Conservation (phyloP, 2,113 vertebrate genomes). For the Datnioides undecimradiatus region DNA sequence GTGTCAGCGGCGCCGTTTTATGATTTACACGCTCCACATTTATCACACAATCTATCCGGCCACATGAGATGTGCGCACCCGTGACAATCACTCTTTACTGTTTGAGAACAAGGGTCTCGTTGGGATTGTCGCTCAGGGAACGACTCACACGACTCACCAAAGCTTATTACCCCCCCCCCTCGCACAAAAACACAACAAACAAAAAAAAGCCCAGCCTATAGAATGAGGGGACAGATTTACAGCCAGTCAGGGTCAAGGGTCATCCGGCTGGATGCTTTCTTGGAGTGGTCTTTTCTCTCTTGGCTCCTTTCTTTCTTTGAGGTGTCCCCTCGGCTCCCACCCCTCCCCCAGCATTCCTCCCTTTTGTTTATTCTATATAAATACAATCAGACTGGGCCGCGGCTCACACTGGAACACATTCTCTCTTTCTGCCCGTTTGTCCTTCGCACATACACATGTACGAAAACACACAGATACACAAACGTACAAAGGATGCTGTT, state of each 20-base stretch:
- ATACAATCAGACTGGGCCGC: conserved; percentile 75
- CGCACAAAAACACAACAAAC: conserved; percentile 66
- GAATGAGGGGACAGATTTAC: conserved; percentile 83
- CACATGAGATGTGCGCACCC: conserved; percentile 2
- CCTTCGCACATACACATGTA: conserved; percentile 71
- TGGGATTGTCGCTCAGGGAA: conserved; percentile 39
- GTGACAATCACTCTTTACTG: conserved; percentile 5
- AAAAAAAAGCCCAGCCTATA: conserved; percentile 61
- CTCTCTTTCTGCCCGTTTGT: conserved; percentile 66
- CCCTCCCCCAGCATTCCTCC: conserved; percentile 81
- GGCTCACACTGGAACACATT: conserved; percentile 65
- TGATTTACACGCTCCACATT: conserved; percentile 21
- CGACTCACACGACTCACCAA: conserved; percentile 33
- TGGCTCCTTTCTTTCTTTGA: conserved; percentile 80
- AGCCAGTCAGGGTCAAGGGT: conserved; percentile 80
- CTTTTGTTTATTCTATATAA: conserved; percentile 85
- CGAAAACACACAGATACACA: conserved; percentile 59
- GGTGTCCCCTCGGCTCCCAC: conserved; percentile 78
- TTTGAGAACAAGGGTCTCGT: conserved; percentile 56
- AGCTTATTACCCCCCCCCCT: conserved; percentile 41
- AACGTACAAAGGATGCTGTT: conserved; percentile 65
- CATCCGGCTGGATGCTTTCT: conserved; percentile 82
- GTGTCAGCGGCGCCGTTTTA: conserved; percentile 25
- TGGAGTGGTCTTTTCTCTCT: conserved; percentile 80
- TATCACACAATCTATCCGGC: neutral